These are phyloP conservation scores for Trissolcus brochymenae DNA, from an alignment of 2,888 invertebrate species.

Conservation along the genomic window DNA sequence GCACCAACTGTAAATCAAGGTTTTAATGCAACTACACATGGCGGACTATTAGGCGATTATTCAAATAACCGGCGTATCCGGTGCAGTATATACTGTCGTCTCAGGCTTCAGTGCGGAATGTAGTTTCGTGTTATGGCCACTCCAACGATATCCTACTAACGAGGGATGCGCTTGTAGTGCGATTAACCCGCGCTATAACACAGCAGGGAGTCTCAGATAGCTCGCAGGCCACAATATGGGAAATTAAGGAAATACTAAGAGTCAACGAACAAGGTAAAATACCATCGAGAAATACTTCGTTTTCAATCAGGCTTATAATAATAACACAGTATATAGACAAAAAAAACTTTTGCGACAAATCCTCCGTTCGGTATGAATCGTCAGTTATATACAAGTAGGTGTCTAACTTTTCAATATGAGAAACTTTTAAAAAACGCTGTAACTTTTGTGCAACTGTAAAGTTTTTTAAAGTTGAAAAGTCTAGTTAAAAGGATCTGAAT, in stretches of 20 bases:
- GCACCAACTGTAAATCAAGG: conserved; percentile 69
- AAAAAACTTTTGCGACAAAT: no score
- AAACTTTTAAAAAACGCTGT: no score
- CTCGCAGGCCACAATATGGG: conserved; percentile 66
- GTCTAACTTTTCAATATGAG: no score
- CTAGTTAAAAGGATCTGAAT: no score
- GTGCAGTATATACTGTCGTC: conserved; percentile 57
- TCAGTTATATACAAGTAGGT: no score
- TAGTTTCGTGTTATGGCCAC: conserved; percentile 72
- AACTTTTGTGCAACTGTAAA: no score
- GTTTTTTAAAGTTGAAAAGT: no score
- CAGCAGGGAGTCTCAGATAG: conserved; percentile 69
- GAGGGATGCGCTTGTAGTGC: conserved; percentile 75
- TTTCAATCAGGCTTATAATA: no score
- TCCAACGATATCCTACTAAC: conserved; percentile 74
- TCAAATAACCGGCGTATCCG: conserved; percentile 57
- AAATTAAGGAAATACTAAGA: conserved; percentile 69
- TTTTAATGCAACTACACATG: conserved; percentile 65
- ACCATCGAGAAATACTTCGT: conserved; percentile 42
- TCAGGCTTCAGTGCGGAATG: conserved; percentile 68
- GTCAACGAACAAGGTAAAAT: conserved; percentile 35
- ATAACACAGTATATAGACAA: no score
- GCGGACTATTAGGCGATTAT: conserved; percentile 61
- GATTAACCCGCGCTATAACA: conserved; percentile 76
- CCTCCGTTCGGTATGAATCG: no score